A percentile compares a stretch with the other conserved stretches of the same genome.
Evolutionary conservation across 1,140 invertebrate genomes (phyloP).

Genomic region (Leucophenga varia): DNA sequence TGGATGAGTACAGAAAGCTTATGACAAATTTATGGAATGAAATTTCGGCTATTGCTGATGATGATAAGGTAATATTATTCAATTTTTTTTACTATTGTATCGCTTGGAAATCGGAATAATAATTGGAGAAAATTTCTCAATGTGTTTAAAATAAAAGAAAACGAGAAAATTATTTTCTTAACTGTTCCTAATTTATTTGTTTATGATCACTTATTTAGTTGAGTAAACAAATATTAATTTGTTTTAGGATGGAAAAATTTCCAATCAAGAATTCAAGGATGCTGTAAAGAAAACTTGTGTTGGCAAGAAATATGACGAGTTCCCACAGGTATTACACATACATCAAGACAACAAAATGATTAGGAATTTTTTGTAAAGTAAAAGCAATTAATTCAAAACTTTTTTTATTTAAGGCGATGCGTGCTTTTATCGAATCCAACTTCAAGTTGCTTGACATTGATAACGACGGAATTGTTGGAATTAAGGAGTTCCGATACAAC

Average conservation of each 20-base stretch:
- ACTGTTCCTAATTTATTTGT: no score
- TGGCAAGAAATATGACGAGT: slow-evolving; percentile 75
- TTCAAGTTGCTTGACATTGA: slow-evolving; percentile 80
- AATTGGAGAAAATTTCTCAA: no score
- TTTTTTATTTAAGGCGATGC: slow-evolving; percentile 64
- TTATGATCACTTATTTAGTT: background rate
- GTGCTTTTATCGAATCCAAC: slow-evolving; percentile 79
- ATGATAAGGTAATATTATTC: slow-evolving; percentile 88
- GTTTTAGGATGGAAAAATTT: slow-evolving; percentile 74
- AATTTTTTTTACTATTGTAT: no score
- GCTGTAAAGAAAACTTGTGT: slow-evolving; percentile 78
- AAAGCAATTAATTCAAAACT: no score
- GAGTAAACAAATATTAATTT: background rate
- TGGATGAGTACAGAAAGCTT: slow-evolving; percentile 77
- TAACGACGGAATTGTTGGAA: slow-evolving; percentile 72
- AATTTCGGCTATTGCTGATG: slow-evolving; percentile 78
- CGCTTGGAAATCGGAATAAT: no score
- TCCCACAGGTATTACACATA: slow-evolving; percentile 74
- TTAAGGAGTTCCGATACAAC: slow-evolving; percentile 80
- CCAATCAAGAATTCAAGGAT: slow-evolving; percentile 77
- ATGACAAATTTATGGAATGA: slow-evolving; percentile 83
- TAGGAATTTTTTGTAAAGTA: no score
- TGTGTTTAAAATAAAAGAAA: no score
- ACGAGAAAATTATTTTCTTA: no score
- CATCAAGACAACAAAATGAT: no score